Conservation (phyloP, 2,797 vertebrate genomes). For the Adelosebastes latens region DNA sequence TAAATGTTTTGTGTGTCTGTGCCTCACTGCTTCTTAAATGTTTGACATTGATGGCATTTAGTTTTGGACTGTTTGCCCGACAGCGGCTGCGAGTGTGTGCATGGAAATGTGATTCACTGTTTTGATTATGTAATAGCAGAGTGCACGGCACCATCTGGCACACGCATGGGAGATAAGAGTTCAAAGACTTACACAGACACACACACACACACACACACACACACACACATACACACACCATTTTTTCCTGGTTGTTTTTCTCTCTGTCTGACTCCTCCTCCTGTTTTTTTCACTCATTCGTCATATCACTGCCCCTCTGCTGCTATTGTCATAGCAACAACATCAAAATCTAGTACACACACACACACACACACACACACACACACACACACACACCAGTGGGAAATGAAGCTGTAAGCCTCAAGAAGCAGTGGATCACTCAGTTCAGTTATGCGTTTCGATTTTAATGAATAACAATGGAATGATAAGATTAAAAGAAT, state of each 20-base stretch:
- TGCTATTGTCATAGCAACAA: constrained; percentile 48
- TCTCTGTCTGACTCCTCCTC: constrained; percentile 33
- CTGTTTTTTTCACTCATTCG: constrained; percentile 5
- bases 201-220: background rate
- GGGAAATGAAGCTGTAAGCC: background rate
- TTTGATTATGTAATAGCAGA: constrained; percentile 77
- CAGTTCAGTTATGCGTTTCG: background rate
- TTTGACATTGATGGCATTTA: constrained; percentile 34
- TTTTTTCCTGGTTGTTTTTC: constrained; percentile 46
- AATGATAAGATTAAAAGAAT: background rate
- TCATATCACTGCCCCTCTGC: constrained; percentile 15
- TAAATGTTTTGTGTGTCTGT: background rate
- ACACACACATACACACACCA: constrained; percentile 30
- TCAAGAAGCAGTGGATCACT: background rate
- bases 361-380: background rate
- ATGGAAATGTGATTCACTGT: constrained; percentile 60
- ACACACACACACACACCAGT: background rate
- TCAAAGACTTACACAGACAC: constrained; percentile 57
- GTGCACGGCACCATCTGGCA: constrained; percentile 79
- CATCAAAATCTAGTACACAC: constrained; percentile 16
- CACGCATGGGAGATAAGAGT: constrained; percentile 69
- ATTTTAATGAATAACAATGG: background rate
- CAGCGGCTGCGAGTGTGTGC: constrained; percentile 18
- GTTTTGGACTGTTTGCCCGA: constrained; percentile 8
- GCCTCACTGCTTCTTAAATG: background rate